phyloP scores from a whole-genome alignment of 53 echinoderm and acorn worm genomes.

The Astropecten irregularis region DNA sequence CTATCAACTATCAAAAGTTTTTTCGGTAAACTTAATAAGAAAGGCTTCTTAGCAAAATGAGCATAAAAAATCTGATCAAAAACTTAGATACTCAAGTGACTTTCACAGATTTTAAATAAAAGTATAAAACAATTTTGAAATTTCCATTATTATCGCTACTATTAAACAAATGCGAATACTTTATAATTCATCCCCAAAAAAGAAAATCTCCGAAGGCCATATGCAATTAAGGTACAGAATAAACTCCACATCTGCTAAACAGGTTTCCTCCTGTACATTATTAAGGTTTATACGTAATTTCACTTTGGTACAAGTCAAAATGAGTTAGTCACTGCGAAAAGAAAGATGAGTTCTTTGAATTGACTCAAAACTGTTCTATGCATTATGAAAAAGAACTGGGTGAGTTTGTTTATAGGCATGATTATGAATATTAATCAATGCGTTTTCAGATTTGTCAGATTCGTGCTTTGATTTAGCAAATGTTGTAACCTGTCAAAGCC shows the following conservation, averaged over 20 bases:
- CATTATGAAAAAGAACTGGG: no score
- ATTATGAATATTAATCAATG: no score
- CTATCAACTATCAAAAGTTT: conserved; percentile 42
- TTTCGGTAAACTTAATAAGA: not conserved
- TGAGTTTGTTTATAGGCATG: no score
- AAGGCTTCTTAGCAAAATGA: not conserved
- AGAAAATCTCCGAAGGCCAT: not conserved
- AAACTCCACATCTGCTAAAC: not conserved
- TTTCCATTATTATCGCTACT: not conserved
- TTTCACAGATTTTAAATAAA: not conserved
- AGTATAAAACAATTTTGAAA: not conserved
- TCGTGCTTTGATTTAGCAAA: no score
- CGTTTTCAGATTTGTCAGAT: no score
- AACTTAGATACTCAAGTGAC: not conserved
- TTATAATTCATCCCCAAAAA: no score
- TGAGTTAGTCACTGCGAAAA: no score
- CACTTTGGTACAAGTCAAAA: no score
- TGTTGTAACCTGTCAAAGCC: no score
- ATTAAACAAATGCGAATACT: not conserved
- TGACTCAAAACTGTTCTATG: no score
- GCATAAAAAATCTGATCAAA: conserved; percentile 20
- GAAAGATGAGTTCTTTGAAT: no score
- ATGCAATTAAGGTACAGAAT: not conserved
- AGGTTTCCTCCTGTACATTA: not conserved
- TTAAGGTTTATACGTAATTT: no score